Percentiles rank a stretch among this genome's conserved stretches.
These are phyloP conservation scores for Brachionus asplanchnoidis DNA, from an alignment of 1,140 invertebrate genomes.

Conservation along the genomic window DNA sequence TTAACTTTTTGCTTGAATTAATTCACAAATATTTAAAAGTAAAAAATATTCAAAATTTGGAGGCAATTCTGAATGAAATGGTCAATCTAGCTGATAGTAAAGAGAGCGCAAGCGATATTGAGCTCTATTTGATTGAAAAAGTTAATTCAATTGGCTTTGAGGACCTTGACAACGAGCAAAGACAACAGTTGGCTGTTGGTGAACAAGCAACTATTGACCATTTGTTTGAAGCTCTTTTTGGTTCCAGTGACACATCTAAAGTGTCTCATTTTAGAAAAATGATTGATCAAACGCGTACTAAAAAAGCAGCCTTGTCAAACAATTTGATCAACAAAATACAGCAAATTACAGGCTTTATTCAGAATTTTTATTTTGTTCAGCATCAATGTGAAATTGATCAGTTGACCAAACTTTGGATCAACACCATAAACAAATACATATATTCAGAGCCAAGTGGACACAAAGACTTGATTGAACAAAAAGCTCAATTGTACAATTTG, in stretches of 20 bases:
- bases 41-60: neutral
- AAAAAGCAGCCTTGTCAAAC: neutral
- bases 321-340: neutral
- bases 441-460: neutral
- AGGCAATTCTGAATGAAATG: neutral
- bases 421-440: neutral
- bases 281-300: neutral
- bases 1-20: slow-evolving; percentile 20
- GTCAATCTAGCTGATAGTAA: neutral
- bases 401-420: neutral
- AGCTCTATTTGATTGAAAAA: neutral
- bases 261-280: neutral
- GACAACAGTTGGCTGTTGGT: neutral
- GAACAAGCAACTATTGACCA: neutral
- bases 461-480: neutral
- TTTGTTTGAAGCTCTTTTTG: neutral
- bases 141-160: neutral
- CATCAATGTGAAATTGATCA: neutral
- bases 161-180: neutral
- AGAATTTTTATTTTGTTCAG: neutral
- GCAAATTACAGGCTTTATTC: neutral
- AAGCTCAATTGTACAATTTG: neutral
- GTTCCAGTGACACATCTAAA: neutral
- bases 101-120: neutral
- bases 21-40: neutral